Evolutionary conservation across 2,797 vertebrate genomes (phyloP).

Genomic region (Coluber constrictor): DNA sequence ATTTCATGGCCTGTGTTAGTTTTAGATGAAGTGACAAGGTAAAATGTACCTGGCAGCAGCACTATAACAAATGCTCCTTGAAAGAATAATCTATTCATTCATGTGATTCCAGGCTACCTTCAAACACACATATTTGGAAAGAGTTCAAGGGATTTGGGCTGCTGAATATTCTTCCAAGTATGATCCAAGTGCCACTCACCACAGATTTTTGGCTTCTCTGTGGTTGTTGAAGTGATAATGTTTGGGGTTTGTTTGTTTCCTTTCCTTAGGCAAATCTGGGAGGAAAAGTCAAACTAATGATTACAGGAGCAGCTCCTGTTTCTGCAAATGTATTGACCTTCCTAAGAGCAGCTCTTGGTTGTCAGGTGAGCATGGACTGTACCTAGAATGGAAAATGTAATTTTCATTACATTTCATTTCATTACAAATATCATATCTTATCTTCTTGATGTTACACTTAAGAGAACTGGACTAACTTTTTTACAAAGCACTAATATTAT

Average conservation of each 20-base stretch:
- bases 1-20: background rate
- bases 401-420: background rate
- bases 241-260: slow-evolving; percentile 17
- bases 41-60: background rate
- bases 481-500: background rate
- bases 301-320: slow-evolving; percentile 94
- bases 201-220: background rate
- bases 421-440: background rate
- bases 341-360: slow-evolving; percentile 89
- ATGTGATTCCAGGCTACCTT: background rate
- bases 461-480: background rate
- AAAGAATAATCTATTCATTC: background rate
- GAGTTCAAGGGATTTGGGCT: background rate
- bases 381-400: background rate
- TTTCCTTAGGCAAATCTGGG: slow-evolving; percentile 84
- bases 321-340: slow-evolving; percentile 91
- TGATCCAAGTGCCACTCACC: background rate
- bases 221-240: background rate
- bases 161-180: background rate
- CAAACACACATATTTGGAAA: background rate
- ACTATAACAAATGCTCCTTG: background rate
- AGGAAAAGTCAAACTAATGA: slow-evolving; percentile 86
- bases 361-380: slow-evolving; percentile 80
- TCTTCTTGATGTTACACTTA: background rate
- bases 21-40: background rate